Evolutionary conservation across 2,888 invertebrate genomes (phyloP).

Genomic region (Caenorhabditis wallacei): DNA sequence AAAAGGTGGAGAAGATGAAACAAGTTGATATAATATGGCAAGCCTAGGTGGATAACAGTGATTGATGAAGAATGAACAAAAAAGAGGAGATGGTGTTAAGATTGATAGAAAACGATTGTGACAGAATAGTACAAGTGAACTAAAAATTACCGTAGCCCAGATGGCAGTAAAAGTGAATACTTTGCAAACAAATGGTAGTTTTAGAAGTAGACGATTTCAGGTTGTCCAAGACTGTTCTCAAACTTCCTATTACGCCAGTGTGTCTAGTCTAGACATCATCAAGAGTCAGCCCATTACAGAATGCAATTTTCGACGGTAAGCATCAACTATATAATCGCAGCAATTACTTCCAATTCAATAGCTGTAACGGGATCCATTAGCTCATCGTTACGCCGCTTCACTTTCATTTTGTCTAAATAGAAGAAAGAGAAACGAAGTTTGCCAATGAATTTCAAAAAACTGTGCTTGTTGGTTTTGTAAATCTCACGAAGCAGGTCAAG

Average conservation of each 20-base stretch:
- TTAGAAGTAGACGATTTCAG: too few species aligned
- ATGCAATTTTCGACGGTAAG: neutral
- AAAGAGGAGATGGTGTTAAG: neutral
- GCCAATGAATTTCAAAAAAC: too few species aligned
- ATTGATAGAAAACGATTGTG: neutral
- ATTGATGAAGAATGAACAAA: neutral
- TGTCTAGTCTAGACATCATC: neutral
- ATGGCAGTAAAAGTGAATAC: neutral
- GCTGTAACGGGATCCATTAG: conserved; percentile 40
- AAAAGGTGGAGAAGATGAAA: neutral
- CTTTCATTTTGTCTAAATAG: too few species aligned
- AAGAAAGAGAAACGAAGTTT: too few species aligned
- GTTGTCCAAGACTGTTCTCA: too few species aligned
- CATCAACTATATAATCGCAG: conserved; percentile 7
- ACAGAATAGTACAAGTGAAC: neutral
- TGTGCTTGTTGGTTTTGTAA: too few species aligned
- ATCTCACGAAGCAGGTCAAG: too few species aligned
- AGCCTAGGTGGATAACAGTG: neutral
- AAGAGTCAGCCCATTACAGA: too few species aligned
- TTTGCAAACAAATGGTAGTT: too few species aligned
- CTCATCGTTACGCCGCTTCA: conserved; percentile 15
- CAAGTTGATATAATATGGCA: conserved; percentile 2
- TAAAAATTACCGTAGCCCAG: neutral
- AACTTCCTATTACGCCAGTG: too few species aligned
- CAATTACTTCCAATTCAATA: conserved; percentile 13